A percentile compares a stretch with the other conserved stretches of the same genome.
Evolutionary conservation across 2,888 invertebrate genomes (phyloP).

Genomic region (Lochmaea crataegi): DNA sequence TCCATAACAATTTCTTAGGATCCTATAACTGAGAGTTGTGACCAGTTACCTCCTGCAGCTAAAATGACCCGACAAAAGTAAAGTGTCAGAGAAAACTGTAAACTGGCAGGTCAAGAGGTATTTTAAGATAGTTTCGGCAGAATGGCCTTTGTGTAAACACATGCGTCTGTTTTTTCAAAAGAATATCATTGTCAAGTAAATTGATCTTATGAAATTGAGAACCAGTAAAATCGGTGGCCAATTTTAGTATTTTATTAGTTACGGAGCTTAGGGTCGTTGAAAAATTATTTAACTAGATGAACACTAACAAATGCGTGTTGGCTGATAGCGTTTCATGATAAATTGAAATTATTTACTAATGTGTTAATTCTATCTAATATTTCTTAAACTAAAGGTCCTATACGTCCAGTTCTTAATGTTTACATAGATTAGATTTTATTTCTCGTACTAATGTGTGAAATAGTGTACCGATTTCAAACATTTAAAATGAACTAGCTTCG

Average conservation of each 20-base stretch:
- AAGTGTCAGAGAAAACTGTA: slow-evolving; percentile 55
- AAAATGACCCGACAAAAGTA: slow-evolving; percentile 58
- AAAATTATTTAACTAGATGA: neutral
- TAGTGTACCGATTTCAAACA: too few species aligned
- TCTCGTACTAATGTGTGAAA: too few species aligned
- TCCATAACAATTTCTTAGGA: slow-evolving; percentile 50
- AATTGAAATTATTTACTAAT: too few species aligned
- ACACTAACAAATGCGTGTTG: too few species aligned
- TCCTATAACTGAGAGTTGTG: slow-evolving; percentile 37
- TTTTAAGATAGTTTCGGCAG: slow-evolving; percentile 39
- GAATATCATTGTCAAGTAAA: slow-evolving; percentile 15
- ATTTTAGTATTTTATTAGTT: slow-evolving; percentile 2
- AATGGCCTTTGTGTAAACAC: slow-evolving; percentile 42
- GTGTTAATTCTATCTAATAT: too few species aligned
- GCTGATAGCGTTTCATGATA: too few species aligned
- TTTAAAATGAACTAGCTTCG: too few species aligned
- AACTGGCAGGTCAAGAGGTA: slow-evolving; percentile 48
- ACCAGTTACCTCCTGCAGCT: slow-evolving; percentile 56
- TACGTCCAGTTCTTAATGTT: too few species aligned
- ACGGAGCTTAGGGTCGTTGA: neutral
- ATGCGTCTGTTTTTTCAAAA: slow-evolving; percentile 19
- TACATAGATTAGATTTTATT: too few species aligned
- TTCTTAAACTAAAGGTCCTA: too few species aligned
- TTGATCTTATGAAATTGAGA: slow-evolving; percentile 18
- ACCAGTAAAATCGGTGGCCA: slow-evolving; percentile 6